These are phyloP conservation scores for Brachyptera risi DNA, from an alignment of 2,888 invertebrate species.

Conservation along the genomic window DNA sequence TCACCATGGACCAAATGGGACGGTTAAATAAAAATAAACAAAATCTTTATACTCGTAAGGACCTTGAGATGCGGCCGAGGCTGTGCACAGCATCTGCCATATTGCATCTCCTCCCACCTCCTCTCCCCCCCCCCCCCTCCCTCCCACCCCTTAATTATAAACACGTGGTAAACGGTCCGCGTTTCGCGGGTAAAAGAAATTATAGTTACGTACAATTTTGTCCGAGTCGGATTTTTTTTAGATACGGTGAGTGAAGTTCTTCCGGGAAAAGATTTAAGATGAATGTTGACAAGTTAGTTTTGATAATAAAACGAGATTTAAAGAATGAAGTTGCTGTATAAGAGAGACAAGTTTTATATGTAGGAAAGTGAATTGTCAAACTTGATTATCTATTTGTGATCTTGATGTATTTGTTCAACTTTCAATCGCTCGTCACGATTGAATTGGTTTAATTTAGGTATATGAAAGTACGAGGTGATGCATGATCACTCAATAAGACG, in stretches of 20 bases:
- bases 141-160: not conserved
- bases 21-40: not conserved
- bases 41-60: not conserved
- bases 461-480: too few relatives aligned
- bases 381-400: too few relatives aligned
- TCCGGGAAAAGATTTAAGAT: constrained; percentile 3
- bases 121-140: not conserved
- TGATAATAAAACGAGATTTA: not conserved
- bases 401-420: too few relatives aligned
- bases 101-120: not conserved
- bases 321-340: not conserved
- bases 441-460: too few relatives aligned
- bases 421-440: too few relatives aligned
- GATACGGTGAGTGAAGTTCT: not conserved
- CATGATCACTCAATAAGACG: too few relatives aligned
- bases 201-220: too few relatives aligned
- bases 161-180: not conserved
- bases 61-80: not conserved
- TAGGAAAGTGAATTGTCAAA: not conserved
- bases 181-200: too few relatives aligned
- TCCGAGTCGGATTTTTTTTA: not conserved
- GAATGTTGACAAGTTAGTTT: not conserved
- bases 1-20: constrained; percentile 4
- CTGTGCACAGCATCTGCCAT: not conserved
- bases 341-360: not conserved